A percentile compares a stretch with the other conserved stretches of the same genome.
phyloP scores from a whole-genome alignment of 2,888 invertebrate genomes.

The Bruchidius siliquastri region DNA sequence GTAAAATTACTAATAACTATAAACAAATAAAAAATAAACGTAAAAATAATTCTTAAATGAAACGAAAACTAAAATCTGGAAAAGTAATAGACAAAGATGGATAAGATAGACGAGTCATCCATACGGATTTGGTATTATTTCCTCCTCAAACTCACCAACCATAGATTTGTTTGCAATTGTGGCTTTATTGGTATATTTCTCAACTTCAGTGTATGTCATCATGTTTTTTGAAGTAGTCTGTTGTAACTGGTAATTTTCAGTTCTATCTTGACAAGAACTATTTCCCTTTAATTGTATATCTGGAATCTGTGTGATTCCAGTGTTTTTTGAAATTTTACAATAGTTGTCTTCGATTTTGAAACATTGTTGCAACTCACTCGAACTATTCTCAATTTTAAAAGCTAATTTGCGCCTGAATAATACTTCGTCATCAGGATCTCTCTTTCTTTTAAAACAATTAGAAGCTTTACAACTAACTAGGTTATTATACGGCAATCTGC shows the following conservation, averaged over 20 bases:
- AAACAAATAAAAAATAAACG: not conserved
- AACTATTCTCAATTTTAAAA: not conserved
- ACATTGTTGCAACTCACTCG: not conserved
- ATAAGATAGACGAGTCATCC: not conserved
- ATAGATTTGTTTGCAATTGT: not conserved
- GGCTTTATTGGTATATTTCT: not conserved
- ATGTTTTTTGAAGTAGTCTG: not conserved
- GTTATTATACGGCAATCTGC: too few species aligned
- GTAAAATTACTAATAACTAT: not conserved
- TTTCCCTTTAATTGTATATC: too few species aligned
- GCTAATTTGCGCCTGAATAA: not conserved
- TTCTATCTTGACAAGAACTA: too few species aligned
- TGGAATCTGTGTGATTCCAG: too few species aligned
- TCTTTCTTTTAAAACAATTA: not conserved
- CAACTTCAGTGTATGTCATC: not conserved
- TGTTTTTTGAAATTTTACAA: too few species aligned
- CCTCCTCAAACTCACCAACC: not conserved
- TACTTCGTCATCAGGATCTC: not conserved
- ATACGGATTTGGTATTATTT: not conserved
- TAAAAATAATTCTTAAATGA: not conserved
- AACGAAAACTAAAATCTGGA: not conserved
- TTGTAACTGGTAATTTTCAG: too few species aligned
- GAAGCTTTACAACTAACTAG: not conserved
- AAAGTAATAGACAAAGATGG: not conserved
- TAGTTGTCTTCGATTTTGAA: too few species aligned